Base-by-base conservation (phyloP, 2,888 invertebrate genomes). In the Meghimatium bilineatum region DNA sequence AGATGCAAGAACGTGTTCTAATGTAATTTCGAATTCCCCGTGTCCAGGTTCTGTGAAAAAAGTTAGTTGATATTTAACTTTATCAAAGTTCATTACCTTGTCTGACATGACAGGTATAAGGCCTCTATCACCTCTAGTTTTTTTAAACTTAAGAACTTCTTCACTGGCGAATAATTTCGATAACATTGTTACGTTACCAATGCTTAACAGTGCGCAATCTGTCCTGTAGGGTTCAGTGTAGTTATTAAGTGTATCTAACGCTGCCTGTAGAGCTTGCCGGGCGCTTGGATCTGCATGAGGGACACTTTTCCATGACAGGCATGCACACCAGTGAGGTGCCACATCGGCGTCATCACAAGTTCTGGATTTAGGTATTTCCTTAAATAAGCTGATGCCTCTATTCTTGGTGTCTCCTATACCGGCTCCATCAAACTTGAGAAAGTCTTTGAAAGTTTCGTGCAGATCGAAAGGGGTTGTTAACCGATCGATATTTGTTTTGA, bases 311-410 rank as follows among this genome's bases (percentile, higher is more conserved):
- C 98, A 98, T 26, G 95, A 95, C 0, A 98, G 94, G 92, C 99
- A 99, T 0, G 97, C 96, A 92, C 99, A 99, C 98, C 98, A 99
- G 93, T 99, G 98, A 0, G 98, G 96, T 92, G 97, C 97, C 85
- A 99, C 97, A 82, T 96, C 97, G 0, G 98, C 98, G 93, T 97
- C 96, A 10, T 96, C 95, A 92, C 98, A 98, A 12, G 96, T 96
- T 34, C 98, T 95, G 88, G 96, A 95, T 20, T 94, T 91, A 0
- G 97, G 96, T 49, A 93, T 91, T 80, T 89, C 87, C 67, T 87
- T 86, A 85, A 94, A 91, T 56, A 93, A 87, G 80, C 93, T 93
- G 71, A 92, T 91, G 14, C 91, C 92, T 74, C 93, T 87, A 12
- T 88, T 83, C 1, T 44, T 60, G 17, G 88, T 83, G 52, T 89